Conservation (phyloP, 2,888 invertebrate species). For the Pseudoips prasinana region DNA sequence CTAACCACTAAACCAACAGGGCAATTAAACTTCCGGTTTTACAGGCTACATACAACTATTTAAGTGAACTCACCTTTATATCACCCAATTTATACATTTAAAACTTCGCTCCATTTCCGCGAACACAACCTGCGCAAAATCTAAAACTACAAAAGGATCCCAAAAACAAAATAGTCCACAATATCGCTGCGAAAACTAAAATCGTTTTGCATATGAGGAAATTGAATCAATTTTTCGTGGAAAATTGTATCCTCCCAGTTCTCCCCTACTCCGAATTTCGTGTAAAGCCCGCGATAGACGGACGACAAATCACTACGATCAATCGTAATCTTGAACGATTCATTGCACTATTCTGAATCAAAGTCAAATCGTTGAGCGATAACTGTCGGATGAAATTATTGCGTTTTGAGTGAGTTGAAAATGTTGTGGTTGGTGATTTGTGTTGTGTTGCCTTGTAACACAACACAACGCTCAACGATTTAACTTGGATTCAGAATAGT, state of each 20-base stretch:
- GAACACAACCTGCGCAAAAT: neutral
- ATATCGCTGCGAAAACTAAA: slow-evolving; percentile 37
- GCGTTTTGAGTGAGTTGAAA: slow-evolving; percentile 20
- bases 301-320: slow-evolving; percentile 44
- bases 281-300: slow-evolving; percentile 35
- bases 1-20: too few relatives aligned
- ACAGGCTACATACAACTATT: too few relatives aligned
- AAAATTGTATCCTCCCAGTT: slow-evolving; percentile 52
- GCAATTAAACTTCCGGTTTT: too few relatives aligned
- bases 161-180: slow-evolving; percentile 25
- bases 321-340: slow-evolving; percentile 33
- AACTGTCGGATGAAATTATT: slow-evolving; percentile 23
- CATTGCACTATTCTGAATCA: slow-evolving; percentile 32
- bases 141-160: slow-evolving; percentile 7
- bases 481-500: neutral
- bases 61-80: too few relatives aligned
- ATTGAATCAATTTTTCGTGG: slow-evolving; percentile 68
- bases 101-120: too few relatives aligned
- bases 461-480: neutral
- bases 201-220: slow-evolving; percentile 61
- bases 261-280: neutral
- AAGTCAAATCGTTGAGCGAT: slow-evolving; percentile 30
- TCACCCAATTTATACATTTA: too few relatives aligned
- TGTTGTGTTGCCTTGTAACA: too few relatives aligned
- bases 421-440: slow-evolving; percentile 10